Evolutionary conservation across 2,113 vertebrate genomes (phyloP).

Genomic region (Perca flavescens): DNA sequence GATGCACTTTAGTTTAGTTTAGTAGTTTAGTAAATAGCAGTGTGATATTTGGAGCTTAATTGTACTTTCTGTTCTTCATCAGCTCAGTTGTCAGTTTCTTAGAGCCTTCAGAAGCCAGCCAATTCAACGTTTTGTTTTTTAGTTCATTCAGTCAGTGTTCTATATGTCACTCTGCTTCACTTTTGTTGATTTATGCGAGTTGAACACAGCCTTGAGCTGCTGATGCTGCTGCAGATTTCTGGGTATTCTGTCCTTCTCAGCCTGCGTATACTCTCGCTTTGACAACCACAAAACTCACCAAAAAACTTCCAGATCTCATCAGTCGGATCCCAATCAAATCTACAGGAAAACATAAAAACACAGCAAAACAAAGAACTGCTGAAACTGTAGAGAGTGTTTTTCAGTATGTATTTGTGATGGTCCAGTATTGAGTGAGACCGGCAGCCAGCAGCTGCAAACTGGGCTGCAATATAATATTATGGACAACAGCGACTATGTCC

Average conservation of each 20-base stretch:
- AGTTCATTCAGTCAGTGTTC: not conserved
- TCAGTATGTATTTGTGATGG: not conserved
- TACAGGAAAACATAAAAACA: not conserved
- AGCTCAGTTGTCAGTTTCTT: not conserved
- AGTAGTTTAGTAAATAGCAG: not conserved
- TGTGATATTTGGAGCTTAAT: not conserved
- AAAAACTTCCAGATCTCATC: not conserved
- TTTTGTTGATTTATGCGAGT: constrained; percentile 39
- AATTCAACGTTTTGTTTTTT: constrained; percentile 6
- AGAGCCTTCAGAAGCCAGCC: constrained; percentile 2
- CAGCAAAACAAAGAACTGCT: not conserved
- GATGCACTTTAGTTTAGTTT: not conserved
- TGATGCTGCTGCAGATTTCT: constrained; percentile 34
- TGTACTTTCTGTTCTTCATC: not conserved
- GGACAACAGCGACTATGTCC: too few species aligned
- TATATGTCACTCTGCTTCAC: constrained; percentile 18
- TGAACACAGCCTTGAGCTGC: constrained; percentile 17
- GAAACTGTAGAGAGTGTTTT: not conserved
- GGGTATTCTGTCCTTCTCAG: constrained; percentile 8
- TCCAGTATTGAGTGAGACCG: too few species aligned
- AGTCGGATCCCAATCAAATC: constrained; percentile 20
- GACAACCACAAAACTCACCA: constrained; percentile 1
- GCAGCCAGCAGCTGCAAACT: too few species aligned
- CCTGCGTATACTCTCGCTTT: not conserved
- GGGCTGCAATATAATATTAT: too few species aligned